Evolutionary conservation across 1,140 invertebrate species (phyloP).

Genomic region (Achatina immaculata): DNA sequence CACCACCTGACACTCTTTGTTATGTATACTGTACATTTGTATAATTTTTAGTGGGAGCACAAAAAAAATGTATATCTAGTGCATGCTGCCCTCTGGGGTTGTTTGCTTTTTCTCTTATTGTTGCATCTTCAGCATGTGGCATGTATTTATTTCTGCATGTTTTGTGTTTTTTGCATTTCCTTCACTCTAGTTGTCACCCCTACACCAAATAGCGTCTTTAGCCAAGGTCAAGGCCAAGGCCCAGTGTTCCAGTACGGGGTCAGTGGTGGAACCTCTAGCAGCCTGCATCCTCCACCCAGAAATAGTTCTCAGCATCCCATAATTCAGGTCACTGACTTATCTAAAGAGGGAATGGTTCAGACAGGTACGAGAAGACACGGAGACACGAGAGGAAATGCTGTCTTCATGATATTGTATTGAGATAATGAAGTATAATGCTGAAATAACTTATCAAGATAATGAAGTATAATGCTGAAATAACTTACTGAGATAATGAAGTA

Average conservation of each 20-base stretch:
- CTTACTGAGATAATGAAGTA: too few relatives aligned
- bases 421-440: too few relatives aligned
- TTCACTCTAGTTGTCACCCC: neutral
- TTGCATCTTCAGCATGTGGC: neutral
- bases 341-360: neutral
- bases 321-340: neutral
- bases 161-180: neutral
- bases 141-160: neutral
- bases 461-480: too few relatives aligned
- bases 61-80: too few relatives aligned
- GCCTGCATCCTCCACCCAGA: neutral
- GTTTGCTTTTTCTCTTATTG: constrained; percentile 11
- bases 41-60: too few relatives aligned
- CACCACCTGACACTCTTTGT: too few relatives aligned
- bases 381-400: too few relatives aligned
- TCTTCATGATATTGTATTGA: too few relatives aligned
- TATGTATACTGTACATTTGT: too few relatives aligned
- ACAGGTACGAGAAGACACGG: neutral
- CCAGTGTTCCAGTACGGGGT: neutral
- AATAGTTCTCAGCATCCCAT: neutral
- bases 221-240: neutral
- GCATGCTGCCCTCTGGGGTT: too few relatives aligned
- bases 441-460: too few relatives aligned
- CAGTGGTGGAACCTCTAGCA: neutral
- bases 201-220: constrained; percentile 19